Percentiles rank a stretch among this genome's conserved stretches.
These are phyloP conservation scores for Rotaria macrura DNA, from an alignment of 2,888 invertebrate species.

Conservation along the genomic window DNA sequence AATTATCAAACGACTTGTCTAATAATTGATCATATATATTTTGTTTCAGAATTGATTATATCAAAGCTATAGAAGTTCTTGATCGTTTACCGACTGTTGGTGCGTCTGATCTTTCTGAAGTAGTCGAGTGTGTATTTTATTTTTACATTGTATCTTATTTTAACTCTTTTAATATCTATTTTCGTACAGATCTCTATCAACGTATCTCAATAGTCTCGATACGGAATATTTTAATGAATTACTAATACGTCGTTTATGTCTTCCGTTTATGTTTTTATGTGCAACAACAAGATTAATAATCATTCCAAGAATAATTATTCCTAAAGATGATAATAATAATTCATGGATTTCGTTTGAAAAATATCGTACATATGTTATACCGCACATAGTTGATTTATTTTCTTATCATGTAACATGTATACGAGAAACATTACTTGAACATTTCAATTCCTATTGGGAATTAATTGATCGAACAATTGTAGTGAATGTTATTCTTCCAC, in stretches of 20 bases:
- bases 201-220: not conserved
- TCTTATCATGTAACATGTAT: constrained; percentile 25
- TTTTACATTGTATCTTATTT: not conserved
- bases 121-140: not conserved
- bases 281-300: not conserved
- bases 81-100: not conserved
- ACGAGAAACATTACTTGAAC: constrained; percentile 25
- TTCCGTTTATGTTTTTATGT: constrained; percentile 18
- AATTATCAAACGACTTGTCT: too few relatives aligned
- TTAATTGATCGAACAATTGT: constrained; percentile 22
- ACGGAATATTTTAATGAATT: constrained; percentile 6
- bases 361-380: constrained; percentile 30
- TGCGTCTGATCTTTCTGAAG: not conserved
- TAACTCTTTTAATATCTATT: not conserved
- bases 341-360: constrained; percentile 20
- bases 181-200: not conserved
- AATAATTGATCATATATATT: too few relatives aligned
- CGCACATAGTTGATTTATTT: constrained; percentile 24
- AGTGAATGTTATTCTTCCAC: constrained; percentile 25
- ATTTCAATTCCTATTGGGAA: constrained; percentile 24
- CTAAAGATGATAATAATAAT: not conserved
- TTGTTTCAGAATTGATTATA: not conserved
- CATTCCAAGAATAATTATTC: not conserved
- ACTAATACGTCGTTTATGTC: not conserved
- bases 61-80: not conserved